Base-by-base conservation (phyloP, 2,888 invertebrate genomes). In the Pardosa pseudoannulata region DNA sequence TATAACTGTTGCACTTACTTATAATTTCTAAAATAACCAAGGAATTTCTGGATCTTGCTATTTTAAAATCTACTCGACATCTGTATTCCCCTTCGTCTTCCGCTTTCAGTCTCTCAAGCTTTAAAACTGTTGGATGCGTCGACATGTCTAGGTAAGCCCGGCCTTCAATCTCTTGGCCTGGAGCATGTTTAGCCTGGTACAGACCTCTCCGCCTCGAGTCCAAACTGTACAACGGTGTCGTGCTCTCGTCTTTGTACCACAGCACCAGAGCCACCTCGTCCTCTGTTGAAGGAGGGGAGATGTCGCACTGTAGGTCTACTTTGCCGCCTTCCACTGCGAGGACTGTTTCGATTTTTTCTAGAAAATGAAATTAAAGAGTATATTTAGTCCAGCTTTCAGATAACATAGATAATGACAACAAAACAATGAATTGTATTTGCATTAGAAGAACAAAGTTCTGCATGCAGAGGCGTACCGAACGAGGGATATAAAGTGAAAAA, bases 41-140 rank as follows among this genome's bases (percentile, higher is more conserved):
- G 92, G 96, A 95, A 93, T 96, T 96, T 91, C 96, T 94, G 87
- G 97, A 97, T 92, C 96, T 96, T 88, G 96, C 96, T 92, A 96
- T 96, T 89, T 96, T 94, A 93, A 96, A 97, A 93, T 97, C 97
- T 89, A 97, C 96, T 88, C 97, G 93, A 92, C 97, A 97, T 88
- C 97, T 94, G 93, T 97, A 97, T 90, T 96, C 94, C 90, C 96
- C 96, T 91, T 97, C 96, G 92, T 97, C 97, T 91, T 95, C 95
- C 62, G 96, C 94, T 92, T 96, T 95, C 91, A 97, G 95, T 29
- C 75, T 56, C 19, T 89, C 88, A 0, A 89, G 80, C 32, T 85
- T 86, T n/a, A 89, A 75, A 16, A 87, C 71, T 7, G 89, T 88
- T 11, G 89, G 88, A 27, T 86, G 86, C 11, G 95, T 94, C 82